These are phyloP conservation scores for Drosophila rhopaloa DNA, from an alignment of 1,140 invertebrate genomes.

Conservation along the genomic window DNA sequence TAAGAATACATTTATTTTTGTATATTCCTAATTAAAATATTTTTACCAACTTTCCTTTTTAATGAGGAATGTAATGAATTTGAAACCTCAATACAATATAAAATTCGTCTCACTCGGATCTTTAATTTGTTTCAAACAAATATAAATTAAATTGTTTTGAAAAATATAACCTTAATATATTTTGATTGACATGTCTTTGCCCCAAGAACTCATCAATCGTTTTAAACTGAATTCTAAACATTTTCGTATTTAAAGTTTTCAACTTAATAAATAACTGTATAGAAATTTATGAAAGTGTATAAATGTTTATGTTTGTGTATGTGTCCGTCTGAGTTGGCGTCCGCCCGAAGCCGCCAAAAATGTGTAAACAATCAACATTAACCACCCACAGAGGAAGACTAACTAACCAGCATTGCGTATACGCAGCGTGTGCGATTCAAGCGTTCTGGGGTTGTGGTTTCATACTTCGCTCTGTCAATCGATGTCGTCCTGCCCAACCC, in stretches of 20 bases:
- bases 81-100: too few species aligned
- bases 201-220: too few species aligned
- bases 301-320: constrained; percentile 43
- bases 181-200: too few species aligned
- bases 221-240: too few species aligned
- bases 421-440: constrained; percentile 48
- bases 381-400: constrained; percentile 54
- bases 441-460: constrained; percentile 14
- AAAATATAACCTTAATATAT: too few species aligned
- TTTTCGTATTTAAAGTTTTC: background rate
- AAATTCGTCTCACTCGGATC: too few species aligned
- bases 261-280: background rate
- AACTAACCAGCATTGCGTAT: constrained; percentile 59
- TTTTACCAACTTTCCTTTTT: too few species aligned
- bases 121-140: too few species aligned
- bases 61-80: too few species aligned
- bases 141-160: too few species aligned
- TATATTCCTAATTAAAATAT: too few species aligned
- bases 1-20: too few species aligned
- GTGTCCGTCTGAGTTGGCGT: constrained; percentile 45
- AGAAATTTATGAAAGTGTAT: constrained; percentile 12
- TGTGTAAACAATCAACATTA: constrained; percentile 79
- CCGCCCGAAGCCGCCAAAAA: constrained; percentile 67
- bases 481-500: constrained; percentile 53
- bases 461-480: constrained; percentile 25